phyloP scores from a whole-genome alignment of 1,140 invertebrate genomes.

The Hormaphis cornu region DNA sequence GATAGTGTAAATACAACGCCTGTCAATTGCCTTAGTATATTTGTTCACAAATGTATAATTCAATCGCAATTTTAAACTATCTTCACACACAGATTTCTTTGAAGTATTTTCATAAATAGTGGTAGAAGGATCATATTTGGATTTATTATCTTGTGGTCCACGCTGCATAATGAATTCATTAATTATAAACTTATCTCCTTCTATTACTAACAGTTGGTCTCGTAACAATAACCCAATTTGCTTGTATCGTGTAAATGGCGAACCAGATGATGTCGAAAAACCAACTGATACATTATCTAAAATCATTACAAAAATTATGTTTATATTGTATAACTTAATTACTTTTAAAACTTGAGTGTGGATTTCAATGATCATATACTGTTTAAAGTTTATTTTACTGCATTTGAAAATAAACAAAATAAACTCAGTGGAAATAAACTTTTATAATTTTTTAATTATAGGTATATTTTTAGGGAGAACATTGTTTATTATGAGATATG shows the following conservation, averaged over 20 bases:
- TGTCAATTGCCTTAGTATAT: neutral
- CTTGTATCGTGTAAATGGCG: neutral
- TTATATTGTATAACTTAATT: too few relatives aligned
- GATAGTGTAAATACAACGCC: neutral
- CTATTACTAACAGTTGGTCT: neutral
- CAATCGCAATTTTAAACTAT: slow-evolving; percentile 1
- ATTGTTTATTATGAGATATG: too few relatives aligned
- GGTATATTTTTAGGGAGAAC: too few relatives aligned
- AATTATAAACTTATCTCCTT: neutral
- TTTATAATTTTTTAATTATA: too few relatives aligned
- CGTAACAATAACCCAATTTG: slow-evolving; percentile 10
- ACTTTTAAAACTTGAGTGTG: neutral
- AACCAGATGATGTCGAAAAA: neutral
- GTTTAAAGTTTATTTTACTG: neutral
- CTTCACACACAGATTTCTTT: neutral
- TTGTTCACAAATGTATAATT: neutral
- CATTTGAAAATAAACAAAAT: too few relatives aligned
- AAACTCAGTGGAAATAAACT: too few relatives aligned
- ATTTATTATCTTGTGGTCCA: neutral
- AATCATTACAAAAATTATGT: neutral
- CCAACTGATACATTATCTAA: neutral
- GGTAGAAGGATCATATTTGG: too few relatives aligned
- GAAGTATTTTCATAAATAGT: neutral
- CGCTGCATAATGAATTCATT: slow-evolving; percentile 1
- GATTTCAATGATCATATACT: neutral